Percentiles rank a stretch among this genome's conserved stretches.
phyloP scores from a whole-genome alignment of 2,113 vertebrate species.

The Ornithorhynchus anatinus region DNA sequence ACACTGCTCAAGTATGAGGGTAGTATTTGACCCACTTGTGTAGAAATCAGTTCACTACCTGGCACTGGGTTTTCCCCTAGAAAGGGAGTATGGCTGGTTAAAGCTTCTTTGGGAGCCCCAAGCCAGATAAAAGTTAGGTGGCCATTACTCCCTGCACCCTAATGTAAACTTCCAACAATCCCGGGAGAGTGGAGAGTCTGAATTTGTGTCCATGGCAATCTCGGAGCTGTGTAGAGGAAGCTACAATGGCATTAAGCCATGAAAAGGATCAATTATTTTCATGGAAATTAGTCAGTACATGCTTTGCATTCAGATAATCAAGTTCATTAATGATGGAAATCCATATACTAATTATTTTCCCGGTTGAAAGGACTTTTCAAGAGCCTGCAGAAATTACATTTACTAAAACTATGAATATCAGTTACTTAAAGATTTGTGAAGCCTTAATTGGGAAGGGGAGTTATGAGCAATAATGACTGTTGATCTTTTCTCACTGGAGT shows the following conservation, averaged over 20 bases:
- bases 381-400: constrained; percentile 22
- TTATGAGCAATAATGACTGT: neutral
- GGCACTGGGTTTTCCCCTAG: constrained; percentile 23
- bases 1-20: constrained; percentile 5
- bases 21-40: neutral
- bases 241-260: constrained; percentile 69
- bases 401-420: neutral
- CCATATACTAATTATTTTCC: constrained; percentile 37
- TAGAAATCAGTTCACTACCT: neutral
- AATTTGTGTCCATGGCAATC: constrained; percentile 81
- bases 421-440: neutral
- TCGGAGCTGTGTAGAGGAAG: constrained; percentile 69
- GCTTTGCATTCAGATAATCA: constrained; percentile 77
- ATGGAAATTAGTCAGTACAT: constrained; percentile 72
- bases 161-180: constrained; percentile 57
- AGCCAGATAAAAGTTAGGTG: constrained; percentile 4
- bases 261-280: constrained; percentile 74
- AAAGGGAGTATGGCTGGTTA: constrained; percentile 20
- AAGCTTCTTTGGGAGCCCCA: constrained; percentile 35
- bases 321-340: constrained; percentile 65
- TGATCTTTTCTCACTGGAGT: neutral
- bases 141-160: constrained; percentile 45
- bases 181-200: constrained; percentile 50
- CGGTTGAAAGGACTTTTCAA: constrained; percentile 30
- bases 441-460: too few relatives aligned